Percentiles rank a stretch among this genome's conserved stretches.
Conservation (phyloP, 2,113 vertebrate genomes). For the Alaudala cheleensis region DNA sequence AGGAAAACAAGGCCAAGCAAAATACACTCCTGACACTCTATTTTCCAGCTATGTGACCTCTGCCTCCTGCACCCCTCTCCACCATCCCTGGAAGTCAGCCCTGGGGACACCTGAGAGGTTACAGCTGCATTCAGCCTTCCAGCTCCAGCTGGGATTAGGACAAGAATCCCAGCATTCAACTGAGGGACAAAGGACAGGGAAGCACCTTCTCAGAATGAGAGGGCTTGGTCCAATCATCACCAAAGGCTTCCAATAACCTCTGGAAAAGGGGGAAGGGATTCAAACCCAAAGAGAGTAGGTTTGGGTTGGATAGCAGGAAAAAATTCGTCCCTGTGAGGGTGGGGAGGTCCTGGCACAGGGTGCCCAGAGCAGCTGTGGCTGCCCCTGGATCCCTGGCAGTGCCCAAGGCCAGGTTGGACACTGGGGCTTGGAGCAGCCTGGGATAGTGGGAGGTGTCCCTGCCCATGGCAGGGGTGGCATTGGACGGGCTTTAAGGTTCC, state of each 20-base stretch:
- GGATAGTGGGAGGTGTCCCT: not conserved
- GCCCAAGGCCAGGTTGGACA: not conserved
- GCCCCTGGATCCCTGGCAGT: not conserved
- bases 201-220: not conserved
- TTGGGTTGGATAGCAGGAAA: not conserved
- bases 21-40: not conserved
- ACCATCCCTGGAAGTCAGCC: not conserved
- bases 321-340: not conserved
- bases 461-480: not conserved
- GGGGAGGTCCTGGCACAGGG: not conserved
- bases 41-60: not conserved
- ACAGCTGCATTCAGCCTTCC: not conserved
- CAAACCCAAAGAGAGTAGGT: not conserved
- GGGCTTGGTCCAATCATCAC: too few species aligned
- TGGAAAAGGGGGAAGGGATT: not conserved
- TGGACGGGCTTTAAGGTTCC: not conserved
- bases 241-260: not conserved
- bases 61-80: not conserved
- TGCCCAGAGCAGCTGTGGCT: not conserved
- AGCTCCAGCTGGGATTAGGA: not conserved
- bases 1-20: not conserved
- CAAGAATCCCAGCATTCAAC: not conserved
- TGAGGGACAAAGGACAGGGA: not conserved
- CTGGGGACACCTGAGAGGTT: fast-evolving
- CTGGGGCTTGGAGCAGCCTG: not conserved